Evolutionary conservation across 2,888 invertebrate genomes (phyloP).

Genomic region (Netelia melanura): DNA sequence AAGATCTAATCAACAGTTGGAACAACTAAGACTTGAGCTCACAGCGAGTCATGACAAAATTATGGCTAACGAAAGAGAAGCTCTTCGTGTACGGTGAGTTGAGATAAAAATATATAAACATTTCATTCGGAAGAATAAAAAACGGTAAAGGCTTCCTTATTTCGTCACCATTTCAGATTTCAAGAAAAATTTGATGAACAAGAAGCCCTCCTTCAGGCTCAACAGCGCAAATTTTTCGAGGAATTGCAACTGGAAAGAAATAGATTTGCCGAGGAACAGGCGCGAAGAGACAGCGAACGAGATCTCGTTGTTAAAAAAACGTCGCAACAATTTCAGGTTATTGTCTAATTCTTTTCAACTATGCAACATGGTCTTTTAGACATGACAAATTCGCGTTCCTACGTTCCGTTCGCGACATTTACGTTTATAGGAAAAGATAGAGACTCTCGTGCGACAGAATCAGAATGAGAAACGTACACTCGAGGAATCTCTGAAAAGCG

Average conservation of each 20-base stretch:
- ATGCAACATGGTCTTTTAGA: background rate
- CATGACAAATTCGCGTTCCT: too few species aligned
- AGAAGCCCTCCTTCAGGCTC: slow-evolving; percentile 74
- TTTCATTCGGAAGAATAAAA: background rate
- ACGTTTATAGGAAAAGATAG: slow-evolving; percentile 74
- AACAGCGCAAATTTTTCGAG: slow-evolving; percentile 76
- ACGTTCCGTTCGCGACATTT: background rate
- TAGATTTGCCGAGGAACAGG: slow-evolving; percentile 74
- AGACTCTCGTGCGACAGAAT: slow-evolving; percentile 75
- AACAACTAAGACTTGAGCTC: slow-evolving; percentile 87
- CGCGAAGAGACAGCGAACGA: slow-evolving; percentile 74
- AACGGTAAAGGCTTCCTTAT: slow-evolving; percentile 2
- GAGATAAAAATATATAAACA: background rate
- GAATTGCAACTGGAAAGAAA: slow-evolving; percentile 77
- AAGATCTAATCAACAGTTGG: slow-evolving; percentile 88
- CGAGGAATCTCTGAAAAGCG: slow-evolving; percentile 87
- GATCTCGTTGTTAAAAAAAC: slow-evolving; percentile 74
- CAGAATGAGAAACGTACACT: slow-evolving; percentile 86
- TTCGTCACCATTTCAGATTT: slow-evolving; percentile 69
- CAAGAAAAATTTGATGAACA: slow-evolving; percentile 80
- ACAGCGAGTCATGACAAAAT: slow-evolving; percentile 88
- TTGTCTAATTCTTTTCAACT: slow-evolving; percentile 26
- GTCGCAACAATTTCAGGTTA: slow-evolving; percentile 75
- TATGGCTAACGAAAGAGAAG: slow-evolving; percentile 87
- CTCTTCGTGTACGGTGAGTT: slow-evolving; percentile 86